phyloP scores from a whole-genome alignment of 1,140 invertebrate species.

The Linepithema humile region DNA sequence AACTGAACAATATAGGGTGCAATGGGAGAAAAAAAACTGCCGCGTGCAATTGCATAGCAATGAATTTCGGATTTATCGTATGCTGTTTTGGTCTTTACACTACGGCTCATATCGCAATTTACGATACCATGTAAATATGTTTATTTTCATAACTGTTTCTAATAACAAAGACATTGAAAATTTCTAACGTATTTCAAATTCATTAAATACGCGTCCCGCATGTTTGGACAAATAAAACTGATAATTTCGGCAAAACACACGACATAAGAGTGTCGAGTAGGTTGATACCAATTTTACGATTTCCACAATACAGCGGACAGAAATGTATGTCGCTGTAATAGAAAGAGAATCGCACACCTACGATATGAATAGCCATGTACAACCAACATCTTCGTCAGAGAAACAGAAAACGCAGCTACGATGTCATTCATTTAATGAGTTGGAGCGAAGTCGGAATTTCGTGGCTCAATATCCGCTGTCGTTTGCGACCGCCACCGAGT shows the following conservation, averaged over 20 bases:
- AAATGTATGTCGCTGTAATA: constrained; percentile 19
- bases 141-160: not conserved
- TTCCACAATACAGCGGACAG: constrained; percentile 14
- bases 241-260: not conserved
- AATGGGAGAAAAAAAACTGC: not conserved
- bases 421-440: constrained; percentile 56
- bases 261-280: not conserved
- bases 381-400: constrained; percentile 32
- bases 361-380: constrained; percentile 21
- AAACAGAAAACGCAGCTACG: constrained; percentile 48
- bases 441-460: constrained; percentile 33
- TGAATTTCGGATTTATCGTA: constrained; percentile 43
- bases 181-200: not conserved
- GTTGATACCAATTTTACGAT: constrained; percentile 43
- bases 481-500: constrained; percentile 2
- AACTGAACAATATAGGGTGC: constrained; percentile 26
- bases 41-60: constrained; percentile 34
- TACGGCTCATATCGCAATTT: not conserved
- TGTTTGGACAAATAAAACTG: constrained; percentile 8
- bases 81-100: constrained; percentile 6
- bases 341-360: constrained; percentile 17
- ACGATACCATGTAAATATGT: too few species aligned
- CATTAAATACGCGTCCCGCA: not conserved
- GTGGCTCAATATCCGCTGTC: not conserved
- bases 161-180: too few species aligned